A percentile compares a stretch with the other conserved stretches of the same genome.
Conservation (phyloP, 2,797 vertebrate species). For the Dicrostonyx torquatus region DNA sequence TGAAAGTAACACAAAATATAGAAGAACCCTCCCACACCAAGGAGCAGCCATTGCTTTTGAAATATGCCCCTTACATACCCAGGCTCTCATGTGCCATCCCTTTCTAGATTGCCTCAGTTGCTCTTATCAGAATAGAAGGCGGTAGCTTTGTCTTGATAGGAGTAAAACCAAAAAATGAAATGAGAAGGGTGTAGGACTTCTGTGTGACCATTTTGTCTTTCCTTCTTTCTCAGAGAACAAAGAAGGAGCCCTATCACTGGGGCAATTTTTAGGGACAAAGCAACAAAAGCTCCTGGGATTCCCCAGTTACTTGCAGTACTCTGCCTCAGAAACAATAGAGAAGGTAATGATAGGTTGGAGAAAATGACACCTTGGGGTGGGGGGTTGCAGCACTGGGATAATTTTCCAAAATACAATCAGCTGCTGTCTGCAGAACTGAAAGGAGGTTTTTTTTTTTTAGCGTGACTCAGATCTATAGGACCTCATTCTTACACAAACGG, state of each 20-base stretch:
- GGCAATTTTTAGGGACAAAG: background rate
- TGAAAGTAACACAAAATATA: too few species aligned
- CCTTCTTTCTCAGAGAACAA: background rate
- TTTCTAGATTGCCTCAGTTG: background rate
- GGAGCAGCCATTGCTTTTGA: background rate
- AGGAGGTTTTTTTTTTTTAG: background rate
- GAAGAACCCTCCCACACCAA: too few species aligned
- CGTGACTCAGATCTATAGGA: background rate
- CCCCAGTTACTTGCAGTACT: background rate
- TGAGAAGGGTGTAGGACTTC: background rate
- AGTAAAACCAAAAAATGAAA: background rate
- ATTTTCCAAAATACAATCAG: background rate
- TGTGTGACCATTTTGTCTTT: background rate
- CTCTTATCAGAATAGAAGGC: background rate
- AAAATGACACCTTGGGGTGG: background rate
- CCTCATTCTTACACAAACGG: slow-evolving; percentile 61
- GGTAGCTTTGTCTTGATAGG: background rate
- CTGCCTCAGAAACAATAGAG: background rate
- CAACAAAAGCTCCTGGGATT: background rate
- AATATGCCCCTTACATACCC: background rate
- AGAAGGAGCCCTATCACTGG: background rate
- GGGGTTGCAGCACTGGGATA: background rate
- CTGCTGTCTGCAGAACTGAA: slow-evolving; percentile 64
- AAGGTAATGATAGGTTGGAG: slow-evolving; percentile 17
- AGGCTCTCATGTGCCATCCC: background rate